Base-by-base conservation (phyloP, 2,797 vertebrate species). In the Pangasius macronema region DNA sequence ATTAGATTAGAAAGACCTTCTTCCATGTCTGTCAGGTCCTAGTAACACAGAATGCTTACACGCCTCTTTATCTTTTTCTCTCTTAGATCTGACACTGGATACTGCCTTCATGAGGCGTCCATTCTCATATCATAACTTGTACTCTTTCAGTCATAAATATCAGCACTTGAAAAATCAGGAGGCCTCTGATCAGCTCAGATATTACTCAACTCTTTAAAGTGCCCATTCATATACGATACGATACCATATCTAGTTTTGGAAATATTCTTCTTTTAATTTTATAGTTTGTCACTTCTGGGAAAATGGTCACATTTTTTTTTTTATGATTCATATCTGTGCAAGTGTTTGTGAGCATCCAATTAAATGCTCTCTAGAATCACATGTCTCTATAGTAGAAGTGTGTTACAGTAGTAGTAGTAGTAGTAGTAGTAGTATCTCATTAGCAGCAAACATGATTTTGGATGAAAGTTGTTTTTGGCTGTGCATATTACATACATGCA, bases 171-270 rank as follows among this genome's bases (percentile, higher is more conserved):
- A 57, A 57, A 57, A 22, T 24, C 30, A 39, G 3, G 30, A 75
- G 30, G 72, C 73, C 70, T 51, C 42, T 51, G 73, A 76, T 76
- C 73, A 76, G 46, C 73, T 55, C 16, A 18, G n/a, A 75, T 42
- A 72, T 39, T 72, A 22, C 68, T 22, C 68, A 70, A 0, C n/a
- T 22, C 30, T 24, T 39, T 24, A 72, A 72, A 42, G 68, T 22
- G 68, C 1, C 10, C 10, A 24, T 14, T 14, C 42, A 53, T 53
- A 42, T 42, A 42, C 42, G 5, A 49, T 49, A n/a, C 42, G 1
- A 72, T 22, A 72, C 18, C 2, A 24, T 13, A 46, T 14, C 22
- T 46, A 75, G 68, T 39, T 70, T 70, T 70, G 33, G 33, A 36
- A 16, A 68, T 36, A 70, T 70, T 9, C 33, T 65, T 65, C 7